These are phyloP conservation scores for Rhinophrynus dorsalis DNA, from an alignment of 2,797 vertebrate genomes.

Conservation along the genomic window DNA sequence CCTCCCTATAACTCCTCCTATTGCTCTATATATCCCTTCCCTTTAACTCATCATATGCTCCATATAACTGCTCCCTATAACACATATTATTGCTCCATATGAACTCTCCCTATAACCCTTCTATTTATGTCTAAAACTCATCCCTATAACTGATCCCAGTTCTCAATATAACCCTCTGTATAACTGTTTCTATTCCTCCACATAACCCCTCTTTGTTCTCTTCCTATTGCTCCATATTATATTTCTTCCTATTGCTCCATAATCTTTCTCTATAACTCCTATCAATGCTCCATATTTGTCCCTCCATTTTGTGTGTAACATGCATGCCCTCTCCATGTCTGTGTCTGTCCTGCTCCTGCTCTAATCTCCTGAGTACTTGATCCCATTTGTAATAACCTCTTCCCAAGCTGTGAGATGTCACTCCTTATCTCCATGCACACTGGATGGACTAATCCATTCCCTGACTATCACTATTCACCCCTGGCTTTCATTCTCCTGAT, in stretches of 20 bases:
- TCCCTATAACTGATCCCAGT: too few species aligned
- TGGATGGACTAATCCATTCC: conserved; percentile 8
- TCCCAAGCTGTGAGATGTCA: conserved; percentile 14
- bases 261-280: too few species aligned
- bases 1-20: neutral
- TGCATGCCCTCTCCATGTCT: neutral
- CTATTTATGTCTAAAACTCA: too few species aligned
- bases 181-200: too few species aligned
- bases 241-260: too few species aligned
- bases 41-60: neutral
- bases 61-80: too few species aligned
- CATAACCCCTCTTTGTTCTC: too few species aligned
- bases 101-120: neutral
- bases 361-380: conserved; percentile 15
- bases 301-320: neutral
- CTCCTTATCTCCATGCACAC: conserved; percentile 30
- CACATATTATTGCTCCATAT: too few species aligned
- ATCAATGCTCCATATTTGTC: conserved; percentile 2
- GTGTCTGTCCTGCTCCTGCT: neutral
- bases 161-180: too few species aligned
- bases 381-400: conserved; percentile 22
- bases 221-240: too few species aligned
- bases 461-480: conserved; percentile 22
- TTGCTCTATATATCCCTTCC: too few species aligned
- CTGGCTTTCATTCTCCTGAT: conserved; percentile 8